phyloP scores from a whole-genome alignment of 2,888 invertebrate genomes.

The Campoplex nolae region DNA sequence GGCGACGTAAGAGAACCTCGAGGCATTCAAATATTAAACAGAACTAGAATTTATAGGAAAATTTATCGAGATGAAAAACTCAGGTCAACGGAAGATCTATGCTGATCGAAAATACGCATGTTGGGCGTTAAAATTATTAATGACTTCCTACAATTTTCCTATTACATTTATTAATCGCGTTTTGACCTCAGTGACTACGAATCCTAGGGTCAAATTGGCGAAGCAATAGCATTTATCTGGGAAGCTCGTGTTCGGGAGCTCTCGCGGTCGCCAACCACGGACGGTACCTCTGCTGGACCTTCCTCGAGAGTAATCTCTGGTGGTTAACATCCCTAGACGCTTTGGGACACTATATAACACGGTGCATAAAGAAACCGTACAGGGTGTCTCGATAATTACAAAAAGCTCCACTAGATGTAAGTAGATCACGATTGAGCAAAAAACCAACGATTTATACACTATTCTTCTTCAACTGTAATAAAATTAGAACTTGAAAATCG shows the following conservation, averaged over 20 bases:
- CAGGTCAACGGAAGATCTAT: not conserved
- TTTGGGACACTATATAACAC: conserved; percentile 38
- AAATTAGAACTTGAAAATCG: too few species aligned
- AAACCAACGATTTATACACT: too few species aligned
- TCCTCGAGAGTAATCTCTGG: conserved; percentile 79
- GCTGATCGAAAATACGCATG: not conserved
- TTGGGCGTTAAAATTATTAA: not conserved
- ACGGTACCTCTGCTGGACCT: conserved; percentile 67
- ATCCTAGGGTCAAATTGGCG: conserved; percentile 76
- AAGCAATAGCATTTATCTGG: conserved; percentile 83
- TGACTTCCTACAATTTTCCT: not conserved
- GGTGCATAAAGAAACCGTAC: conserved; percentile 11
- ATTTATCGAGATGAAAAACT: not conserved
- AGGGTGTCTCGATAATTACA: not conserved
- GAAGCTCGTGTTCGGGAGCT: conserved; percentile 72
- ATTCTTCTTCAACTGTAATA: too few species aligned
- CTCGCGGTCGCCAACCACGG: conserved; percentile 68
- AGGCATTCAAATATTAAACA: not conserved
- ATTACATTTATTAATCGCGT: conserved; percentile 73
- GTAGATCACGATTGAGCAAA: too few species aligned
- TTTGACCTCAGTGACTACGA: conserved; percentile 69
- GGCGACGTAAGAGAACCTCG: not conserved
- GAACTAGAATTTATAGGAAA: not conserved
- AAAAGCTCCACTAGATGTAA: not conserved
- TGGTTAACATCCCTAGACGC: conserved; percentile 78